Percentiles rank a stretch among this genome's conserved stretches.
Conservation (phyloP, 92 coral and sea anemone genomes). For the Desmophyllum pertusum region DNA sequence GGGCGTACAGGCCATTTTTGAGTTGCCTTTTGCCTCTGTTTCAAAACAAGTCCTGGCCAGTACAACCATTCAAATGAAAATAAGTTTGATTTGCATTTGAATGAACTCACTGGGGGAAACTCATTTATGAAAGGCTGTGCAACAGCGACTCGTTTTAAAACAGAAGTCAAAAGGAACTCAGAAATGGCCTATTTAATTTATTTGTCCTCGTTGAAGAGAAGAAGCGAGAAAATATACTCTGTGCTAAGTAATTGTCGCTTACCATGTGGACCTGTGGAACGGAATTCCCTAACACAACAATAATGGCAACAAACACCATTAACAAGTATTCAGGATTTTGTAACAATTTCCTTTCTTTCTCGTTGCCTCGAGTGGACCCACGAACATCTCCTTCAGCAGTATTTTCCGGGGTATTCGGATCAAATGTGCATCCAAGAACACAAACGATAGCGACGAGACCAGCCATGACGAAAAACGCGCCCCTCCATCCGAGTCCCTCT, state of each 20-base stretch:
- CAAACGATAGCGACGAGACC: constrained; percentile 24
- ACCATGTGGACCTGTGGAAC: constrained; percentile 60
- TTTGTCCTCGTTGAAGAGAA: too few relatives aligned
- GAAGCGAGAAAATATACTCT: background rate
- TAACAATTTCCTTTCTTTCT: constrained; percentile 15
- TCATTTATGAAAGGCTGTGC: too few relatives aligned
- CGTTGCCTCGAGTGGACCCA: background rate
- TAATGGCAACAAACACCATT: constrained; percentile 9
- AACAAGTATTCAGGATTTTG: constrained; percentile 39
- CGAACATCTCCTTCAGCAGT: background rate
- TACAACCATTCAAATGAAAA: too few relatives aligned
- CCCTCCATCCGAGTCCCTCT: constrained; percentile 50
- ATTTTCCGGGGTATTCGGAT: constrained; percentile 15
- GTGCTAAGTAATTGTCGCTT: background rate
- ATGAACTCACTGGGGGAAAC: too few relatives aligned
- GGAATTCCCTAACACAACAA: constrained; percentile 31
- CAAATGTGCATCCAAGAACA: constrained; percentile 43
- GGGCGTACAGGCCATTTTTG: too few relatives aligned
- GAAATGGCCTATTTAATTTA: too few relatives aligned
- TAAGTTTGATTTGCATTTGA: too few relatives aligned
- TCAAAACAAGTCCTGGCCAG: too few relatives aligned
- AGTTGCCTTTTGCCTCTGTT: too few relatives aligned
- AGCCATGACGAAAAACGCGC: constrained; percentile 38
- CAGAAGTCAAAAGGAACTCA: too few relatives aligned
- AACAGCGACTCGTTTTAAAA: too few relatives aligned